A percentile compares a stretch with the other conserved stretches of the same genome.
Evolutionary conservation across 2,888 invertebrate species (phyloP).

Genomic region (Quadriops clusia): DNA sequence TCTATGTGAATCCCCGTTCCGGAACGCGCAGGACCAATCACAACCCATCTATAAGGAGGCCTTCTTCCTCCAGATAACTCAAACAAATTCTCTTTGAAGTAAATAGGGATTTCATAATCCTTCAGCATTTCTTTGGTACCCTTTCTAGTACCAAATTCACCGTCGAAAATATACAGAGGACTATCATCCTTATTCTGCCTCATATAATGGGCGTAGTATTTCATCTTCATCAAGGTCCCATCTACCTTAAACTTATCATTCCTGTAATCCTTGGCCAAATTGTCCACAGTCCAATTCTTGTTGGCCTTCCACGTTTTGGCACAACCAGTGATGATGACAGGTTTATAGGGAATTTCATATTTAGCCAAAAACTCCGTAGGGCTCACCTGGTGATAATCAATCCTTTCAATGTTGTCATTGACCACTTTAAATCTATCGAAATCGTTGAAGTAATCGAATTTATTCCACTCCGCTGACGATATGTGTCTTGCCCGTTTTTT

Average conservation of each 20-base stretch:
- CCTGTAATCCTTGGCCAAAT: conserved; percentile 88
- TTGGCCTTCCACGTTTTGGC: conserved; percentile 84
- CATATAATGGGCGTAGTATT: conserved; percentile 92
- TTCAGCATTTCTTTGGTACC: conserved; percentile 84
- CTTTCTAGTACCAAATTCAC: conserved; percentile 97
- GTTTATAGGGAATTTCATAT: conserved; percentile 85
- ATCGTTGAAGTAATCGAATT: conserved; percentile 60
- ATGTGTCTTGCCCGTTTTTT: too few species aligned
- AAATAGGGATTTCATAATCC: conserved; percentile 85
- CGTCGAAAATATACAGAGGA: conserved; percentile 99
- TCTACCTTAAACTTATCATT: conserved; percentile 99
- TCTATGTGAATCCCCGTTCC: conserved; percentile 99
- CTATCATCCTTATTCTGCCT: conserved; percentile 87
- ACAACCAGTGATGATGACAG: conserved; percentile 81
- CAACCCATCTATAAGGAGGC: conserved; percentile 99
- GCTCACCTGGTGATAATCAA: conserved; percentile 58
- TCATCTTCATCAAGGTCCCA: conserved; percentile 99
- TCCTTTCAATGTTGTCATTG: conserved; percentile 78
- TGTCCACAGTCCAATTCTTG: conserved; percentile 87
- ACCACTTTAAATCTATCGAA: conserved; percentile 72
- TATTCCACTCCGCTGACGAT: too few species aligned
- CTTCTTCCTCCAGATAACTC: conserved; percentile 92
- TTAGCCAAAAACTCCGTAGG: conserved; percentile 78
- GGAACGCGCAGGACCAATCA: conserved; percentile 94
- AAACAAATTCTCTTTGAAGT: conserved; percentile 95